These are phyloP conservation scores for Sipha flava DNA, from an alignment of 1,140 invertebrate species.

Conservation along the genomic window DNA sequence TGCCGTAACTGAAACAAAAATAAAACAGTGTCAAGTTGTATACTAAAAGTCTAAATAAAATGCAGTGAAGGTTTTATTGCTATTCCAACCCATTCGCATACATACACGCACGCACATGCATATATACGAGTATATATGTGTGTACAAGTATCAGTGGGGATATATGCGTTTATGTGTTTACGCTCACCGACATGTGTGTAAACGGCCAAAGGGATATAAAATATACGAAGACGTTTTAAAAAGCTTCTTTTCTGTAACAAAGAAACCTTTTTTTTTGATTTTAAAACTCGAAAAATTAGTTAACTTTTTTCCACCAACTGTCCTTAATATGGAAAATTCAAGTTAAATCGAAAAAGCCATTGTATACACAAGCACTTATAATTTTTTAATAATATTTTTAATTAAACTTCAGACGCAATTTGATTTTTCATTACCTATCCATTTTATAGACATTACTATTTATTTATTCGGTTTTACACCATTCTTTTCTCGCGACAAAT, in stretches of 20 bases:
- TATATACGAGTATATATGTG: not conserved
- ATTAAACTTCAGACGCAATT: not conserved
- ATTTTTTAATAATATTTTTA: not conserved
- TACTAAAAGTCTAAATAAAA: conserved; percentile 7
- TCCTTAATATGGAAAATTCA: not conserved
- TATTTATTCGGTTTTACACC: not conserved
- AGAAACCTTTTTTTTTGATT: not conserved
- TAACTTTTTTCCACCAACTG: not conserved
- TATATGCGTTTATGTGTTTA: not conserved
- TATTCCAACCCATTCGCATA: too few relatives aligned
- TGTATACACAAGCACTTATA: too few relatives aligned
- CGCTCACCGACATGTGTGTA: not conserved
- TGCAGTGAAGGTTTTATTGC: not conserved
- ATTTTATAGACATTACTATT: not conserved
- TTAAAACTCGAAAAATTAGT: not conserved
- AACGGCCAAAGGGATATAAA: not conserved
- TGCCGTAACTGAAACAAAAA: conserved; percentile 13
- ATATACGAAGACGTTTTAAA: not conserved
- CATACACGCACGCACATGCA: not conserved
- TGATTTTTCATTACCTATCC: not conserved
- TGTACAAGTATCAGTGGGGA: not conserved
- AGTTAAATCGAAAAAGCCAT: too few relatives aligned
- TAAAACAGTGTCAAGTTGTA: not conserved
- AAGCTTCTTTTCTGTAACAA: not conserved
- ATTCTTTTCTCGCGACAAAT: too few relatives aligned